These are phyloP conservation scores for Trichacis sp. DNA, from an alignment of 2,888 invertebrate genomes.

Conservation along the genomic window DNA sequence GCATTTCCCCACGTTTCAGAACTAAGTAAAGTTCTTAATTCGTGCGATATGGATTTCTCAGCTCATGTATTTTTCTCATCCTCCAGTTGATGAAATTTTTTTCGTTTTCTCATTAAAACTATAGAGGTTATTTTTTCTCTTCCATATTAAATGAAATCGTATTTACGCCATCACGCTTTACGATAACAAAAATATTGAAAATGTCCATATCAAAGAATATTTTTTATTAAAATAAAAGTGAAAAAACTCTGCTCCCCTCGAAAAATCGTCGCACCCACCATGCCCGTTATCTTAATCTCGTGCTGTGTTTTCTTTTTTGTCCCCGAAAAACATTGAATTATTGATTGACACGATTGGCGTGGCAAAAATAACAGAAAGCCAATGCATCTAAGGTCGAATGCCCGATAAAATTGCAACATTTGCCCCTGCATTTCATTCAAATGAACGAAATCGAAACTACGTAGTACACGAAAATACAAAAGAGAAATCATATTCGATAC, in stretches of 20 bases:
- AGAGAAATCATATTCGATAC: constrained; percentile 4
- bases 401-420: constrained; percentile 61
- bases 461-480: constrained; percentile 47
- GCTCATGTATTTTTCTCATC: no score
- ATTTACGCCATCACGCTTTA: no score
- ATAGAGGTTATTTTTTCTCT: no score
- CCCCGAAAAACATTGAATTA: constrained; percentile 57
- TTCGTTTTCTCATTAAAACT: no score
- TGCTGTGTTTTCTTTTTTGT: constrained; percentile 41
- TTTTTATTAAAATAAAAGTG: no score
- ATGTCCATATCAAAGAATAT: no score
- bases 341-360: constrained; percentile 48
- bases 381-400: constrained; percentile 57
- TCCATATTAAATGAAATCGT: no score
- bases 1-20: no score
- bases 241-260: neutral
- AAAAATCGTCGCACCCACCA: constrained; percentile 26
- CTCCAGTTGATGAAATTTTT: no score
- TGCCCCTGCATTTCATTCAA: constrained; percentile 61
- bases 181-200: no score
- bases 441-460: constrained; percentile 61
- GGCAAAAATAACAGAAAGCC: constrained; percentile 43
- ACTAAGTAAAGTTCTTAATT: no score
- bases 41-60: no score
- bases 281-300: constrained; percentile 46